These are phyloP conservation scores for Lutra lutra DNA, from an alignment of 2,797 vertebrate genomes.

Conservation along the genomic window DNA sequence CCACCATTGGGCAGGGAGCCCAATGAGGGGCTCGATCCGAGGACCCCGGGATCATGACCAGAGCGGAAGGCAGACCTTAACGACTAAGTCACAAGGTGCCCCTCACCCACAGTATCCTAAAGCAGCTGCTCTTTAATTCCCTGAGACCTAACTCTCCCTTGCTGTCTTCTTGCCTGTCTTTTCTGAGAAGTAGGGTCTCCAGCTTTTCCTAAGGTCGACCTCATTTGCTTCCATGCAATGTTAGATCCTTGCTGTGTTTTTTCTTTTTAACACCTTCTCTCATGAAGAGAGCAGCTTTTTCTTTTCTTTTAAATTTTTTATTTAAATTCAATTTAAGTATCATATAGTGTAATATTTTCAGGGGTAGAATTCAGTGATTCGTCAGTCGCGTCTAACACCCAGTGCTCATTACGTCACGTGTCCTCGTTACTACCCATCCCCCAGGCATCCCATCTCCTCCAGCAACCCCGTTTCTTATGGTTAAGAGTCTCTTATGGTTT, in stretches of 20 bases:
- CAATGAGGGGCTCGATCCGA: no score
- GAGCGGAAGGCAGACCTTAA: no score
- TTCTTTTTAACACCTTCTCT: not conserved
- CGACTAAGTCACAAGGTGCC: no score
- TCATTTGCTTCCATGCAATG: fast-evolving
- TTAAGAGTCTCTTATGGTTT: not conserved
- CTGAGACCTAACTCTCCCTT: not conserved
- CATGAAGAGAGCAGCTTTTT: not conserved
- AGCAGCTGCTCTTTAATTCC: not conserved
- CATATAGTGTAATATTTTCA: not conserved
- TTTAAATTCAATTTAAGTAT: not conserved
- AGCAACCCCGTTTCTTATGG: not conserved
- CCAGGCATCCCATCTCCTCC: no score
- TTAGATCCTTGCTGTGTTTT: not conserved
- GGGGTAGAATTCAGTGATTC: not conserved
- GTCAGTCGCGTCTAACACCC: not conserved
- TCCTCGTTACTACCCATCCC: not conserved
- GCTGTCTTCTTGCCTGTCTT: not conserved
- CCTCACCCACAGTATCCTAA: not conserved
- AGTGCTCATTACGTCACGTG: not conserved
- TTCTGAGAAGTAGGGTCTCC: not conserved
- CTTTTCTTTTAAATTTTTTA: not conserved
- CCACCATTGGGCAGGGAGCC: no score
- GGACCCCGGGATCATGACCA: no score
- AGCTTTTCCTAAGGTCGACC: not conserved